Percentiles rank a stretch among this genome's conserved stretches.
Conservation (phyloP, 2,797 vertebrate genomes). For the Brotula barbata region DNA sequence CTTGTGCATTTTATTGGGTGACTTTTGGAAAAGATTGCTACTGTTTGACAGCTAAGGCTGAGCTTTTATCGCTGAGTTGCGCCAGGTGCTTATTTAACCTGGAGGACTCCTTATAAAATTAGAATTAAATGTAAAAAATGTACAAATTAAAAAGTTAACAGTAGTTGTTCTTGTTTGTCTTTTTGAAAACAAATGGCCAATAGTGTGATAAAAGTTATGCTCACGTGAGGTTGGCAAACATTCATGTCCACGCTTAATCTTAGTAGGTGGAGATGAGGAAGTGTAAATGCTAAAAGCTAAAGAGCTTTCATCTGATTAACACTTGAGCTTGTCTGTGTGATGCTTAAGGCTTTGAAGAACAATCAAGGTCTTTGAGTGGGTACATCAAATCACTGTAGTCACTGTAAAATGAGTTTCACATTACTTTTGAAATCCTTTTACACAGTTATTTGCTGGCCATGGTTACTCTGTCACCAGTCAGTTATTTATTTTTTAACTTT, state of each 20-base stretch:
- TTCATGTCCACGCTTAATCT: slow-evolving; percentile 12
- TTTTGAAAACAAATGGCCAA: background rate
- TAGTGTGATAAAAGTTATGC: background rate
- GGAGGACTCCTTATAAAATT: background rate
- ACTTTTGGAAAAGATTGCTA: background rate
- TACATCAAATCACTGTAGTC: background rate
- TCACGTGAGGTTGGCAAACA: background rate
- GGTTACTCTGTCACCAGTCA: background rate
- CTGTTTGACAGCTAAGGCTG: background rate
- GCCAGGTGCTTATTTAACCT: background rate
- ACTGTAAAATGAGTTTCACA: background rate
- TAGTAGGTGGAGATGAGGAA: slow-evolving; percentile 1
- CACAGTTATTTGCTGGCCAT: background rate
- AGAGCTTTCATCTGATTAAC: slow-evolving; percentile 33
- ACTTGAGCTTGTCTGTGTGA: slow-evolving; percentile 33
- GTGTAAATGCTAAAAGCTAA: background rate
- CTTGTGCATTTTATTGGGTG: background rate
- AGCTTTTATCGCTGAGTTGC: background rate
- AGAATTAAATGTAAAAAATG: no score
- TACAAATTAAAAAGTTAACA: no score
- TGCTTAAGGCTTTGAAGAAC: slow-evolving; percentile 31
- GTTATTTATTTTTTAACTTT: slow-evolving; percentile 3
- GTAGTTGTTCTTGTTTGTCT: background rate
- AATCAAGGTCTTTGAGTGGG: slow-evolving; percentile 7
- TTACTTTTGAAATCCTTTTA: background rate